Evolutionary conservation across 2,888 invertebrate genomes (phyloP), one percentile per base, ranked within the genome.

Genomic region (Scelioninae gen. 2): DNA sequence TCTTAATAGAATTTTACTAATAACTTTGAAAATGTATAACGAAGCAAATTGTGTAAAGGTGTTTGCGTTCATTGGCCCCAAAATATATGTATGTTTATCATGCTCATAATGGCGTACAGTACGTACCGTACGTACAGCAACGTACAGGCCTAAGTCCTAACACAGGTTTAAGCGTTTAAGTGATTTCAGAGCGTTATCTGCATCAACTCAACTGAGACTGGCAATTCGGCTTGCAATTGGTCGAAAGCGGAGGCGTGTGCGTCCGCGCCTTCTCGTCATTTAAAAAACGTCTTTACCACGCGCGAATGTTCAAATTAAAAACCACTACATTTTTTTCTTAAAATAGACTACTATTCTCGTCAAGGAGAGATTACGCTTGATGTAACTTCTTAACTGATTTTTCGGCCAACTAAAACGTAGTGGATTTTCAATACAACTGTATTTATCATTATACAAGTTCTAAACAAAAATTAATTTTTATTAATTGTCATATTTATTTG

Each of bases 321-420:
- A 50, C n/a, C 61, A 10, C 43, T 52, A n/a, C 18, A 28, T 48
- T 52, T 61, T 61, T 19, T 37, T 18, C 52, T 63, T 33, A 63
- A 63, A 63, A 63, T 63, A 63, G 50, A 61, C 28, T 31, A 11
- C 46, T 45, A 58, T 55, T 55, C 41, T 41, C 15, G 55, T 41
- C 33, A n/a, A n/a, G 41, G 25, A 41, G 39, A 55, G 28, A 16
- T 39, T 16, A 9, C 11, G 22, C 35, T 6, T 19, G 22, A 22
- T 19, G 7, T 35, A 1, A 19, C 52, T 7, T 10, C 43, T 18
- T 43, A 13, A 31, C 13, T 31, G 28, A 43, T 57, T 57, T 57
- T 57, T 57, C 31, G 43, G 10, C 55, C 41, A 57, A 41, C 43
- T 31, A 10, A 18, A 11, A n/a, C 25, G 25, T 25, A 6, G 25